Percentiles rank a stretch among this genome's conserved stretches.
These are phyloP conservation scores for Troglohyphantes excavatus DNA, from an alignment of 2,888 invertebrate genomes.

Conservation along the genomic window DNA sequence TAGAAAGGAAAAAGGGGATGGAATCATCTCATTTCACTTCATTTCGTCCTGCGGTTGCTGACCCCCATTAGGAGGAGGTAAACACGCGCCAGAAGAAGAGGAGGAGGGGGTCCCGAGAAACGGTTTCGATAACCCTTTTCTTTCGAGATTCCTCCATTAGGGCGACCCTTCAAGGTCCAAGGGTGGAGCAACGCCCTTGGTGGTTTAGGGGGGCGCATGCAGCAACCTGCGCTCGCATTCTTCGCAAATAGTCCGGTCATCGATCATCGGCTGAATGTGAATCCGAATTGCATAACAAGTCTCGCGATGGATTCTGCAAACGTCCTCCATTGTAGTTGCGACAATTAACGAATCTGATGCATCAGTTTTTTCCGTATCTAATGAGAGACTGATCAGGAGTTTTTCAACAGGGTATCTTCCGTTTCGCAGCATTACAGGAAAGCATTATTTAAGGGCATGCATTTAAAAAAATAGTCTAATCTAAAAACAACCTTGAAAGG, in stretches of 20 bases:
- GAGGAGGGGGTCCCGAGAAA: background rate
- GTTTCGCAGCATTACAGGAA: no score
- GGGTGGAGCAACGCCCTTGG: conserved; percentile 12
- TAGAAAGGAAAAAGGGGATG: background rate
- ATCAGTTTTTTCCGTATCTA: no score
- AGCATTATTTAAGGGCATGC: no score
- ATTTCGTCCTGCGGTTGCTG: conserved; percentile 35
- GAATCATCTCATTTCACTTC: conserved; percentile 27
- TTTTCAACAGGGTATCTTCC: no score
- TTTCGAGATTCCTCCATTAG: conserved; percentile 38
- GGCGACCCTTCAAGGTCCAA: conserved; percentile 39
- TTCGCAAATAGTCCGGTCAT: background rate
- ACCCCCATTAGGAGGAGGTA: conserved; percentile 51
- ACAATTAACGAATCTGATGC: no score
- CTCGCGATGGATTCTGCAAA: no score
- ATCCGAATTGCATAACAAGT: no score
- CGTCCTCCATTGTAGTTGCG: no score
- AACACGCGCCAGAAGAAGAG: conserved; percentile 2
- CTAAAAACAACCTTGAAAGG: no score
- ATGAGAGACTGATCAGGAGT: no score
- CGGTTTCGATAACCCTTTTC: conserved; percentile 57
- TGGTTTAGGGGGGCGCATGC: background rate
- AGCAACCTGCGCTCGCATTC: background rate
- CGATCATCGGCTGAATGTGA: no score
- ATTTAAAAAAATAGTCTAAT: no score